A percentile compares a stretch with the other conserved stretches of the same genome.
phyloP scores from a whole-genome alignment of 1,140 invertebrate species.

The Ridgeia piscesae region DNA sequence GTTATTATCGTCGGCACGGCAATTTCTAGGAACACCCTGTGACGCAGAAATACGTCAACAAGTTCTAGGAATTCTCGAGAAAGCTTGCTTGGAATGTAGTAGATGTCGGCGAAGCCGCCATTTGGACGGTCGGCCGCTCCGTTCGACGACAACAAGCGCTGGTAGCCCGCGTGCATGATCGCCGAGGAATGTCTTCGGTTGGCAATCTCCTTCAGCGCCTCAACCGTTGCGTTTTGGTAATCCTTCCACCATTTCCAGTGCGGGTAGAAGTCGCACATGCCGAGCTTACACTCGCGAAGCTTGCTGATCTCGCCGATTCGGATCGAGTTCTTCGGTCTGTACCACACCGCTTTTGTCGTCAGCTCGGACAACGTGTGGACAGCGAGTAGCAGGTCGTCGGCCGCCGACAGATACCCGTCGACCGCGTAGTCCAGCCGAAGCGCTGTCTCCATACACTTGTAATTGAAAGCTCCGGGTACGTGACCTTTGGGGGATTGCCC shows the following conservation, averaged over 20 bases:
- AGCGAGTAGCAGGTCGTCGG: conserved; percentile 38
- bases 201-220: background rate
- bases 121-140: conserved; percentile 12
- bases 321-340: conserved; percentile 15
- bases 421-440: conserved; percentile 55
- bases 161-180: conserved; percentile 14
- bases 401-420: conserved; percentile 48
- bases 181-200: conserved; percentile 2
- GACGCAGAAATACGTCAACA: conserved; percentile 18
- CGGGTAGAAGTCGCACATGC: conserved; percentile 28
- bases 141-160: background rate
- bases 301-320: conserved; percentile 25
- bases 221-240: conserved; percentile 14
- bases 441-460: conserved; percentile 51
- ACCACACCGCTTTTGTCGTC: conserved; percentile 19
- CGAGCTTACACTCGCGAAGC: conserved; percentile 25
- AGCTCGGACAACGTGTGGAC: background rate
- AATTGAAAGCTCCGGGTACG: conserved; percentile 31
- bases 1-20: conserved; percentile 26
- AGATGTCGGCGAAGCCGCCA: conserved; percentile 28
- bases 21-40: conserved; percentile 26
- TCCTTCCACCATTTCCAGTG: conserved; percentile 29
- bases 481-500: conserved; percentile 31
- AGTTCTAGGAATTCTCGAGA: conserved; percentile 17
- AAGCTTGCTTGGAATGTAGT: conserved; percentile 25